These are phyloP conservation scores for Sminthurides aquaticus DNA, from an alignment of 2,888 invertebrate genomes.

Conservation along the genomic window DNA sequence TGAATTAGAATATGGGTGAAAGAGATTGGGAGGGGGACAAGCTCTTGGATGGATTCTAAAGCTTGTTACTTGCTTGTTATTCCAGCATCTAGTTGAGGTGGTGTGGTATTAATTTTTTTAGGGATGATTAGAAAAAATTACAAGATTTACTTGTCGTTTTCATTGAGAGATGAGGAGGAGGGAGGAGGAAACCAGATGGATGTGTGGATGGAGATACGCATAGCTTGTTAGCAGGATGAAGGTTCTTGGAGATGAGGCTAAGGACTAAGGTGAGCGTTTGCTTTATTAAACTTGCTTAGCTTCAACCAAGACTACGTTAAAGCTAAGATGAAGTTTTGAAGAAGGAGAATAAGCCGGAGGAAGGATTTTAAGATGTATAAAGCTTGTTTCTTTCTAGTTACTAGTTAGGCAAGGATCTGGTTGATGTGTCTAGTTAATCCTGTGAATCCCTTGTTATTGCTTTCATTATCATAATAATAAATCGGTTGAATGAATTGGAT, in stretches of 20 bases:
- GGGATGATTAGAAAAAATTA: not conserved
- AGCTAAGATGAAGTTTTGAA: not conserved
- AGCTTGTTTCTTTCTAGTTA: not conserved
- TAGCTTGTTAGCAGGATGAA: not conserved
- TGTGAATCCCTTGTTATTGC: not conserved
- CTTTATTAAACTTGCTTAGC: no score
- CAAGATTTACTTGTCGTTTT: not conserved
- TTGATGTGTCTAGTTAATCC: not conserved
- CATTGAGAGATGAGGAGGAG: not conserved
- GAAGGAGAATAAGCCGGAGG: not conserved
- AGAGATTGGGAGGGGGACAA: no score
- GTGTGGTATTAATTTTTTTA: not conserved
- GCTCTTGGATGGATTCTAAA: no score
- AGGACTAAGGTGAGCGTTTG: not conserved
- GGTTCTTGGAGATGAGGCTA: not conserved
- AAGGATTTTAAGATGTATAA: no score
- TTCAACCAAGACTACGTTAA: no score
- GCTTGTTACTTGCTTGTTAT: not conserved
- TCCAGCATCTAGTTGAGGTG: not conserved
- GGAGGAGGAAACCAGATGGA: not conserved
- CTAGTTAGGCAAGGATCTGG: not conserved
- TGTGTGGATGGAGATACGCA: not conserved
- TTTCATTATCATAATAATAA: slow-evolving; percentile 11
- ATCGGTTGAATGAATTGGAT: slow-evolving; percentile 2
- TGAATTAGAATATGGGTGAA: not conserved